Percentiles rank a stretch among this genome's conserved stretches.
Conservation (phyloP, 2,888 invertebrate genomes). For the Chesias legatella region DNA sequence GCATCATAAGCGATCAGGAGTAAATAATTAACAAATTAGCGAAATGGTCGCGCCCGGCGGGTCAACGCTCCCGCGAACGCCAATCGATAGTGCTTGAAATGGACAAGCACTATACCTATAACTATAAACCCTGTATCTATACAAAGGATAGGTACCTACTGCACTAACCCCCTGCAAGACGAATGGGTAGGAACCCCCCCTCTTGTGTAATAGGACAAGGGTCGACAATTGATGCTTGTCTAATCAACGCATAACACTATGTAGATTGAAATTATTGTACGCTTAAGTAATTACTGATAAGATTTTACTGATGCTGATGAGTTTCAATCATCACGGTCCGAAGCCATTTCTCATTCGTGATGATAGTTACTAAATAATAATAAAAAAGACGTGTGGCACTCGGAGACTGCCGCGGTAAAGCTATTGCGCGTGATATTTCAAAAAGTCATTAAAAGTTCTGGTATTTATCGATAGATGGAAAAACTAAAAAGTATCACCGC, state of each 20-base stretch:
- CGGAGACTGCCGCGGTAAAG: too few relatives aligned
- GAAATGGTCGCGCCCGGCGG: constrained; percentile 60
- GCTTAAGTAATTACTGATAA: constrained; percentile 4
- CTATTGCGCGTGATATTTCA: too few relatives aligned
- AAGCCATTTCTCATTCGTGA: too few relatives aligned
- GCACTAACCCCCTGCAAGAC: constrained; percentile 18
- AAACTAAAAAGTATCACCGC: too few relatives aligned
- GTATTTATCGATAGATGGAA: too few relatives aligned
- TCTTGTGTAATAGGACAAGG: constrained; percentile 13
- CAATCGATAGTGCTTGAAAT: constrained; percentile 77
- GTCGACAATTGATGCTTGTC: constrained; percentile 23
- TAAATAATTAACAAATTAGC: constrained; percentile 78
- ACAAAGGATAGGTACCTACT: constrained; percentile 2
- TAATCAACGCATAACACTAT: constrained; percentile 13
- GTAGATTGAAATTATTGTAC: constrained; percentile 12
- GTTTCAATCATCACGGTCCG: too few relatives aligned
- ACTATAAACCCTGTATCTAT: constrained; percentile 8
- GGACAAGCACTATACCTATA: constrained; percentile 59
- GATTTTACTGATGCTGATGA: too few relatives aligned
- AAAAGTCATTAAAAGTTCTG: too few relatives aligned
- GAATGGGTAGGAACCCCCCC: constrained; percentile 23
- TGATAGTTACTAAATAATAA: too few relatives aligned
- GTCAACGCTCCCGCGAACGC: constrained; percentile 70
- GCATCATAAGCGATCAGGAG: constrained; percentile 47
- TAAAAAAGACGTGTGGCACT: too few relatives aligned